phyloP scores from a whole-genome alignment of 1,140 invertebrate genomes.

The Drosophila bocqueti region DNA sequence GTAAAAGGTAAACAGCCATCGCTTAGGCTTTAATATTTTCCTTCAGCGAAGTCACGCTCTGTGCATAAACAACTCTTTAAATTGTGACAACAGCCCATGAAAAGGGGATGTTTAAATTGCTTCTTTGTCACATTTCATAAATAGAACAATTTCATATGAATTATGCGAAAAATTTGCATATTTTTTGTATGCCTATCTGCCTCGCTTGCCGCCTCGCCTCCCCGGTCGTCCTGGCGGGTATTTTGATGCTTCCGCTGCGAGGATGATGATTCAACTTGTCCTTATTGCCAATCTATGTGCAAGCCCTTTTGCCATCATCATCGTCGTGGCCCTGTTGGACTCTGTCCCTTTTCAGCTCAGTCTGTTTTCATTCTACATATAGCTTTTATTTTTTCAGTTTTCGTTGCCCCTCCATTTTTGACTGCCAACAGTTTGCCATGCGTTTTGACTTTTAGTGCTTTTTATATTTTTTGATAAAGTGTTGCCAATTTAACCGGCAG shows the following conservation, averaged over 20 bases:
- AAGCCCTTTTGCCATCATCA: constrained; percentile 54
- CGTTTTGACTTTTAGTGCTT: constrained; percentile 81
- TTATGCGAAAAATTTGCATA: constrained; percentile 73
- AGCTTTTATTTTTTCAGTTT: constrained; percentile 2
- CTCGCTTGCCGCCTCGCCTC: neutral
- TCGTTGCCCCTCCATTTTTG: constrained; percentile 24
- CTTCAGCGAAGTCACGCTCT: neutral
- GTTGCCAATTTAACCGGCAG: constrained; percentile 82
- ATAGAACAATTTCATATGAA: constrained; percentile 68
- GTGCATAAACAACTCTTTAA: constrained; percentile 34
- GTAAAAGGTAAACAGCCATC: neutral
- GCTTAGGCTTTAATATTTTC: constrained; percentile 1
- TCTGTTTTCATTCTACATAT: constrained; percentile 10
- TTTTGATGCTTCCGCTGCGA: constrained; percentile 42
- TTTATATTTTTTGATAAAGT: constrained; percentile 84
- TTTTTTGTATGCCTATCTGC: constrained; percentile 41
- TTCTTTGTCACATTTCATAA: constrained; percentile 69
- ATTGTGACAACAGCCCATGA: constrained; percentile 20
- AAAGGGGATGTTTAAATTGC: constrained; percentile 49
- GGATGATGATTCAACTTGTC: constrained; percentile 74
- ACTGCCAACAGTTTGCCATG: constrained; percentile 58
- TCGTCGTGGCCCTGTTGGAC: constrained; percentile 27
- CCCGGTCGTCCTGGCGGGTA: constrained; percentile 17
- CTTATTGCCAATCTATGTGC: constrained; percentile 84
- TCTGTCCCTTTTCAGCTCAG: constrained; percentile 35